Conservation (phyloP, 2,888 invertebrate species). For the Athripsodes cinereus region DNA sequence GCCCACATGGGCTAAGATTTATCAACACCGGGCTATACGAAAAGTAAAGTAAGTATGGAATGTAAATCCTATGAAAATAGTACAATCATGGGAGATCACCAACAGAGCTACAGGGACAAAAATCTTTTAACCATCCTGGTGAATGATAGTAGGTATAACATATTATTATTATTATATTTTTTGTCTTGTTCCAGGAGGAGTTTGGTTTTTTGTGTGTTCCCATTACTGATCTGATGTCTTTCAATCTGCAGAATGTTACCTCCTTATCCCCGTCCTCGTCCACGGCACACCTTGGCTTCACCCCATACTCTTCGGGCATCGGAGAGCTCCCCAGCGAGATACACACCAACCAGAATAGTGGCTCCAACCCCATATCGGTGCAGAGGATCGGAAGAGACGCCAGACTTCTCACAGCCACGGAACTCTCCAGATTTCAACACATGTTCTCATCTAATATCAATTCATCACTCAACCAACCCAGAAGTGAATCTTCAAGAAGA, state of each 20-base stretch:
- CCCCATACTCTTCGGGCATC: conserved; percentile 32
- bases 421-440: conserved; percentile 43
- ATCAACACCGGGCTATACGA: too few species aligned
- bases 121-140: too few species aligned
- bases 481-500: conserved; percentile 14
- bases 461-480: background rate
- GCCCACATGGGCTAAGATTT: too few species aligned
- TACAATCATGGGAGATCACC: too few species aligned
- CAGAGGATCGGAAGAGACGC: conserved; percentile 54
- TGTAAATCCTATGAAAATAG: too few species aligned
- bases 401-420: conserved; percentile 45
- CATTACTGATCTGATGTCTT: conserved; percentile 40
- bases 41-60: too few species aligned
- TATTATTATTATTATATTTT: too few species aligned
- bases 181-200: conserved; percentile 38
- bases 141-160: too few species aligned
- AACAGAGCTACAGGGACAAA: too few species aligned
- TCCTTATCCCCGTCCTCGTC: conserved; percentile 26
- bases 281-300: conserved; percentile 31
- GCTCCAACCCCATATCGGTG: conserved; percentile 47
- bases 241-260: conserved; percentile 36
- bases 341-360: conserved; percentile 31
- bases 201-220: conserved; percentile 45
- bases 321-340: conserved; percentile 27
- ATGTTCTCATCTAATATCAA: conserved; percentile 30